Evolutionary conservation across 35 echinoderm and acorn worm species (phyloP).

Genomic region (Ptychodera flava): DNA sequence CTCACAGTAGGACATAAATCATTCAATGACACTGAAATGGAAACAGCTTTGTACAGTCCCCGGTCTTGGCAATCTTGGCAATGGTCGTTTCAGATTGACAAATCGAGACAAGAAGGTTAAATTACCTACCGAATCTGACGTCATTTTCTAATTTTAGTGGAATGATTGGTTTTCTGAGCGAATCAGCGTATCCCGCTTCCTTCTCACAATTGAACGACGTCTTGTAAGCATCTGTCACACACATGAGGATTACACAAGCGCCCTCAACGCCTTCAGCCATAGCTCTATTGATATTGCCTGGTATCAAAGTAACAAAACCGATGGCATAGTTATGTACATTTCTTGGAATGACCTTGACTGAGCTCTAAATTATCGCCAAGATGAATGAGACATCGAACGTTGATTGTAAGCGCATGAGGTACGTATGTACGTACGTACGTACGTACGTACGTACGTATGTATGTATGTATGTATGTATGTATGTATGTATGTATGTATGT

Average conservation of each 20-base stretch:
- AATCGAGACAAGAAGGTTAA: no score
- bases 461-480: slow-evolving; percentile 37
- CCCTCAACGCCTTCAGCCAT: not conserved
- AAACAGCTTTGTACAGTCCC: no score
- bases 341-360: no score
- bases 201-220: not conserved
- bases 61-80: no score
- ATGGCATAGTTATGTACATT: no score
- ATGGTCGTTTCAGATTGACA: no score
- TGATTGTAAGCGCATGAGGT: no score
- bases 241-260: not conserved
- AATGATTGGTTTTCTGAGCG: not conserved
- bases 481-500: slow-evolving; percentile 37
- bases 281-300: not conserved
- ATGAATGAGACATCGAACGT: no score
- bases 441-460: slow-evolving; percentile 23
- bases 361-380: no score
- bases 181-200: not conserved
- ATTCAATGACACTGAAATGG: no score
- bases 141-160: not conserved
- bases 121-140: not conserved
- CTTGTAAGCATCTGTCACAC: not conserved
- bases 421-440: not conserved
- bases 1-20: no score
- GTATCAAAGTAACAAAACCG: no score